phyloP scores from a whole-genome alignment of 2,113 vertebrate species.

The Plecotus auritus region DNA sequence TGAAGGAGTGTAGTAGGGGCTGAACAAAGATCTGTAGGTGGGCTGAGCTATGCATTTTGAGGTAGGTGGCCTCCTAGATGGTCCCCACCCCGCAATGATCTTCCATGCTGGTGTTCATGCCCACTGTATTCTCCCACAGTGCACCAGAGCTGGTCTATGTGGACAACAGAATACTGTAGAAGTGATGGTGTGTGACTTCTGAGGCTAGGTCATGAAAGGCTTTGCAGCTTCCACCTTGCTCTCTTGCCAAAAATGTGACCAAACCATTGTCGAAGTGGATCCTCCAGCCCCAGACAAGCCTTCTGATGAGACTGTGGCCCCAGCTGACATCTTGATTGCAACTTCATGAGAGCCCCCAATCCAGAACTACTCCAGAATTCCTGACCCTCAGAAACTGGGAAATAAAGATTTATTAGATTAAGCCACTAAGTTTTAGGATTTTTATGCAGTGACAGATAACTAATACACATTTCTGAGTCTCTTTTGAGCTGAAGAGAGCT shows the following conservation, averaged over 20 bases:
- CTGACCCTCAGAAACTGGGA: not conserved
- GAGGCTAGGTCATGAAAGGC: not conserved
- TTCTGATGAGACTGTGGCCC: not conserved
- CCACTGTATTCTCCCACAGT: not conserved
- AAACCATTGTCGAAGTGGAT: not conserved
- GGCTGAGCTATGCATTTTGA: not conserved
- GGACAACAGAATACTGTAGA: not conserved
- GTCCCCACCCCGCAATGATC: fast-evolving
- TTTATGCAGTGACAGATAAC: not conserved
- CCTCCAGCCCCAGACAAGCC: not conserved
- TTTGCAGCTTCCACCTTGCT: not conserved
- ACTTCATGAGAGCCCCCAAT: not conserved
- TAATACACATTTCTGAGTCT: not conserved
- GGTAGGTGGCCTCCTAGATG: not conserved
- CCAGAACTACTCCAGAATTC: not conserved
- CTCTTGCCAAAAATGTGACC: not conserved
- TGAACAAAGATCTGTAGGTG: not conserved
- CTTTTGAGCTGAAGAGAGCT: not conserved
- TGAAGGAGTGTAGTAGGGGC: not conserved
- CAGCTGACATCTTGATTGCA: not conserved
- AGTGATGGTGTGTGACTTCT: not conserved
- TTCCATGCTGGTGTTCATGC: not conserved
- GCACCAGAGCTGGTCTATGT: not conserved
- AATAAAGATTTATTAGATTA: not conserved
- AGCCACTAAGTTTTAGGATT: not conserved